These are phyloP conservation scores for Sinonovacula constricta DNA, from an alignment of 1,140 invertebrate species.

Conservation along the genomic window DNA sequence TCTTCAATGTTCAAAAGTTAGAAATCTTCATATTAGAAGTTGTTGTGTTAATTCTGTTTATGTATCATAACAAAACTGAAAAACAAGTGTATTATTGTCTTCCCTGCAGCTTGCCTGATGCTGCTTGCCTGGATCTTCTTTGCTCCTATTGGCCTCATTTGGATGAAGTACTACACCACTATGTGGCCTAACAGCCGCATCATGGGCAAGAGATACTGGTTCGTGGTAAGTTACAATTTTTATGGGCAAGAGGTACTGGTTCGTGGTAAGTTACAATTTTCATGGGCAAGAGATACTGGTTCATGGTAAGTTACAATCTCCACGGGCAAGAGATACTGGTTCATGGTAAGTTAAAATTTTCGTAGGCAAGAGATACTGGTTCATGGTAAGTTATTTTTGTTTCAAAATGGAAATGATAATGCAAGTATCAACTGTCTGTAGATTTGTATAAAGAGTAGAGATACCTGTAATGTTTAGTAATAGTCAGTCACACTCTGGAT, in stretches of 20 bases:
- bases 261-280: constrained; percentile 82
- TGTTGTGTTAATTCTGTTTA: no score
- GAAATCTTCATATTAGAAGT: no score
- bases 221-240: constrained; percentile 82
- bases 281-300: constrained; percentile 96
- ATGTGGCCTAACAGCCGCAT: constrained; percentile 90
- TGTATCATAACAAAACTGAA: no score
- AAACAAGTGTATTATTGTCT: no score
- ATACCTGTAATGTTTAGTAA: no score
- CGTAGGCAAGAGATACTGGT: no score
- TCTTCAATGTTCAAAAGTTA: no score
- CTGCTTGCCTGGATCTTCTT: constrained; percentile 94
- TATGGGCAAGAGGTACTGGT: constrained; percentile 96
- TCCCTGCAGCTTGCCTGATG: constrained; percentile 87
- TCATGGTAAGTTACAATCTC: constrained; percentile 82
- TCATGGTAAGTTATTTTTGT: no score
- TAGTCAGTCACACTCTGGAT: no score
- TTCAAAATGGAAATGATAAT: no score
- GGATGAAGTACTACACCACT: constrained; percentile 95
- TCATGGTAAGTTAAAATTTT: constrained; percentile 80
- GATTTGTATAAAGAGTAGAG: no score
- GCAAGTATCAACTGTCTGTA: no score
- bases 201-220: constrained; percentile 96
- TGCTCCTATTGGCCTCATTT: constrained; percentile 91
- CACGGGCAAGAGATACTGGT: constrained; percentile 96